phyloP scores from a whole-genome alignment of 2,888 invertebrate species.

The Neoaliturus tenellus region DNA sequence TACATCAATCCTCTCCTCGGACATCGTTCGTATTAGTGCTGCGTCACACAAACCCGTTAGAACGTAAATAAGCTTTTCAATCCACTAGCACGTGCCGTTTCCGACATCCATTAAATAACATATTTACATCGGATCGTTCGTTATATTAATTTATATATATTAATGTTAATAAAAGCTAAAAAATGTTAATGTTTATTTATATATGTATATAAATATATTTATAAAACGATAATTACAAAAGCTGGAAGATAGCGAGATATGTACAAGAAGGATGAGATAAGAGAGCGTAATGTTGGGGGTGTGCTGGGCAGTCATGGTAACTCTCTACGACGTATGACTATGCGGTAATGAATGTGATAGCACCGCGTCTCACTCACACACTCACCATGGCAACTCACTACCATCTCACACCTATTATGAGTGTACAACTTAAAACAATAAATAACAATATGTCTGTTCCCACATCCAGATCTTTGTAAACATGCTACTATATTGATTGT shows the following conservation, averaged over 20 bases:
- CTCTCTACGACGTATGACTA: conserved; percentile 30
- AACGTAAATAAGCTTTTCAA: conserved; percentile 39
- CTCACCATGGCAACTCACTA: not conserved
- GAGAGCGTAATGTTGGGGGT: conserved; percentile 44
- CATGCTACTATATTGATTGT: too few species aligned
- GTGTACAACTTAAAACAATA: not conserved
- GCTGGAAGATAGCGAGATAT: conserved; percentile 56
- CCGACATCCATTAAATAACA: conserved; percentile 35
- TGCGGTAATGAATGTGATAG: conserved; percentile 26
- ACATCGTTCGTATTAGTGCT: conserved; percentile 26
- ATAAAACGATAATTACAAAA: conserved; percentile 56
- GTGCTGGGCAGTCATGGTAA: conserved; percentile 41
- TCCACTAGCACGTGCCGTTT: conserved; percentile 42
- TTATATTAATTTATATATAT: conserved; percentile 49
- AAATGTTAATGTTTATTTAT: conserved; percentile 40
- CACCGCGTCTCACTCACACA: not conserved
- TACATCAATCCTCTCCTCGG: conserved; percentile 34
- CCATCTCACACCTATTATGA: not conserved
- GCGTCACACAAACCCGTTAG: conserved; percentile 42
- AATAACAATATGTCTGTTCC: not conserved
- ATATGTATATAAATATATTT: conserved; percentile 51
- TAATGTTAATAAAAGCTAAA: conserved; percentile 50
- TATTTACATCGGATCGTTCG: conserved; percentile 42
- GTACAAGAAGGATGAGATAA: conserved; percentile 16
- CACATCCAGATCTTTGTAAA: not conserved